Base-by-base conservation (phyloP, 2,113 vertebrate species). In the Tychaedon coryphoeus region DNA sequence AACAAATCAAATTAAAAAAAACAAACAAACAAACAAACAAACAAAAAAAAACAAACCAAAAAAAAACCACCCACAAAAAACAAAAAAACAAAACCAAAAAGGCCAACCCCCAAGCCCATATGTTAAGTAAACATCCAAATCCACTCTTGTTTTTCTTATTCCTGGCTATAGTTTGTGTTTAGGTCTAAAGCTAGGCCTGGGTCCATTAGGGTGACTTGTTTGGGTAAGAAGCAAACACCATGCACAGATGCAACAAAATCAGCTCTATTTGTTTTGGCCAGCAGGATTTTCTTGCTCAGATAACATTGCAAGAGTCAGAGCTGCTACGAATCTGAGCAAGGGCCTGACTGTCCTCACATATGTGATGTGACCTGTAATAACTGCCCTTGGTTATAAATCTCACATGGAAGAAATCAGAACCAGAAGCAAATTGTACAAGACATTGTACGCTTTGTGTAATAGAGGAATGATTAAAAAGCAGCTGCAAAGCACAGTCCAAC, bases 141-240 rank as follows among this genome's bases (percentile, higher is more conserved):
- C 47, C 33, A 64, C 26, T 83, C 19, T 42, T 50, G 28, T 26
- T 56, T 74, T 66, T 61, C 38, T 76, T 14, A 2, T 66, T 95
- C 40, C 51, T 90, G 77, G 71, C 54, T 85, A 82, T 23, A 65
- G 26, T 36, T 54, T 7, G 6, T 62, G 58, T 92, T 95, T 93
- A 73, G 62, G 84, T 90, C 77, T 76, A 82, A 90, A 88, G 54
- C 47, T 70, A 87, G 78, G 54, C 60, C 38, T 67, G 60, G 42
- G 43, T 86, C 74, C 79, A 92, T 78, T 77, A 75, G 50, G 69
- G 74, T 14, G 25, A 81, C 85, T 86, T 83, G 56, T 90, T 92
- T 90, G 58, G 36, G 60, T 86, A 90, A 88, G 57, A 92, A 79
- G 71, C 62, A 88, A 93, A 85, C 74, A 87, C 64, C 66, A 71